Conservation (phyloP, 1,140 invertebrate genomes). For the Colletes gigas region DNA sequence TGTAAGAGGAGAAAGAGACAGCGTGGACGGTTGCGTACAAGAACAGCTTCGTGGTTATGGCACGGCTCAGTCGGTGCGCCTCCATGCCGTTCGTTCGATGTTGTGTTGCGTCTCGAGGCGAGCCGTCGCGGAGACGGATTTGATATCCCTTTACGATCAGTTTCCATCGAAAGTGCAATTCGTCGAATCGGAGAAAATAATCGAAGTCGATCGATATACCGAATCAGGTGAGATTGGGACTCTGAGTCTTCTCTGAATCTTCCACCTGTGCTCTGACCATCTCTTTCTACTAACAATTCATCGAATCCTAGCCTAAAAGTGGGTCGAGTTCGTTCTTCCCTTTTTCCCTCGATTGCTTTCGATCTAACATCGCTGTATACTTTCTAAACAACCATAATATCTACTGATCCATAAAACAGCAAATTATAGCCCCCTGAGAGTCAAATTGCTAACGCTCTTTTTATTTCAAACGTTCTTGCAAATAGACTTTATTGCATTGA, state of each 20-base stretch:
- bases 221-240: constrained; percentile 54
- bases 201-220: constrained; percentile 15
- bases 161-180: constrained; percentile 4
- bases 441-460: too few species aligned
- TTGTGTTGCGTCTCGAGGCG: constrained; percentile 75
- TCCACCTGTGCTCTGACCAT: not conserved
- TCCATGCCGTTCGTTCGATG: constrained; percentile 62
- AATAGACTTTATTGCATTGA: too few species aligned
- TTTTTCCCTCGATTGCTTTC: too few species aligned
- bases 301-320: too few species aligned
- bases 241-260: not conserved
- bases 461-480: too few species aligned
- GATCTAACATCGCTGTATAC: too few species aligned
- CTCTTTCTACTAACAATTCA: too few species aligned
- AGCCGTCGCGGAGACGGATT: constrained; percentile 54
- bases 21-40: constrained; percentile 43
- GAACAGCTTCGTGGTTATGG: constrained; percentile 33
- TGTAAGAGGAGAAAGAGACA: constrained; percentile 40
- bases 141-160: constrained; percentile 46
- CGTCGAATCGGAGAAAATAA: constrained; percentile 23
- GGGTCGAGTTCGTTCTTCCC: too few species aligned
- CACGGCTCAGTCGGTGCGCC: constrained; percentile 49
- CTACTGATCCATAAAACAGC: too few species aligned
- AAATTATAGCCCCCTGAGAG: too few species aligned
- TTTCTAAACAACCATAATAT: too few species aligned